Percentiles rank a stretch among this genome's conserved stretches.
Evolutionary conservation across 1,140 invertebrate genomes (phyloP).

Genomic region (Pachyrhynchus sulphureomaculatus): DNA sequence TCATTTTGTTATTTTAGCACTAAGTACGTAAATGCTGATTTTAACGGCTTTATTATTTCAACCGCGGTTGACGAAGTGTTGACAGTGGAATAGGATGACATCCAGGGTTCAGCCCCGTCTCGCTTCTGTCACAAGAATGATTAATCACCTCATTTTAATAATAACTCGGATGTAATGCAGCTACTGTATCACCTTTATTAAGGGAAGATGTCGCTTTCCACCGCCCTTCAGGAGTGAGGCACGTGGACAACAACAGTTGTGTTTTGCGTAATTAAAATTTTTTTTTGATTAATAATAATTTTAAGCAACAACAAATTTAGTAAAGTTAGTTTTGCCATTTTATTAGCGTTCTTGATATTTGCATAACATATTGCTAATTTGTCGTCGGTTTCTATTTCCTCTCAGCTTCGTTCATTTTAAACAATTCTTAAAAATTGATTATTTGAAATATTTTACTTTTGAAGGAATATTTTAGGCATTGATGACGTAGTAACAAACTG

Average conservation of each 20-base stretch:
- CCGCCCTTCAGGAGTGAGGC: not conserved
- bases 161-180: slow-evolving; percentile 31
- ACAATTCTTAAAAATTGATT: too few relatives aligned
- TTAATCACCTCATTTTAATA: slow-evolving; percentile 38
- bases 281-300: too few relatives aligned
- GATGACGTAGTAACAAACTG: too few relatives aligned
- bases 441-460: too few relatives aligned
- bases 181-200: slow-evolving; percentile 33
- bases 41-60: slow-evolving; percentile 28
- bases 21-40: slow-evolving; percentile 4
- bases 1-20: not conserved
- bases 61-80: not conserved
- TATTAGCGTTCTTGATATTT: too few relatives aligned
- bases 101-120: slow-evolving; percentile 27
- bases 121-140: slow-evolving; percentile 27
- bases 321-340: too few relatives aligned
- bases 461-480: too few relatives aligned
- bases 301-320: too few relatives aligned
- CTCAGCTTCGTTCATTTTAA: too few relatives aligned
- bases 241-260: not conserved
- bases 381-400: too few relatives aligned
- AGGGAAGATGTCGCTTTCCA: slow-evolving; percentile 21
- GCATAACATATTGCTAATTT: too few relatives aligned
- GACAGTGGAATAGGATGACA: slow-evolving; percentile 29
- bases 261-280: slow-evolving; percentile 15